Conservation (phyloP, 2,888 invertebrate genomes). For the Globia sparganii region DNA sequence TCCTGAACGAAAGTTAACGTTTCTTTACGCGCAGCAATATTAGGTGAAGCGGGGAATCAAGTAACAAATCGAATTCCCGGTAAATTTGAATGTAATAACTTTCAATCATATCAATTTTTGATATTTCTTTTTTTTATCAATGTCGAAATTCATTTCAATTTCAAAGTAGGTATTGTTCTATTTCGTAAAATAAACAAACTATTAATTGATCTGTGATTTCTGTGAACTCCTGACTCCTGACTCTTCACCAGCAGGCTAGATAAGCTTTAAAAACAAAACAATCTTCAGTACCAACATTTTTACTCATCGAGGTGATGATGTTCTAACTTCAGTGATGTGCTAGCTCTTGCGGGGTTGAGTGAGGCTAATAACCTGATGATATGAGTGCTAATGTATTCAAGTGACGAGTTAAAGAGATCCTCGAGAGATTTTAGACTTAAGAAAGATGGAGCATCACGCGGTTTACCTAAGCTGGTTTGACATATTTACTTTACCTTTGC, state of each 20-base stretch:
- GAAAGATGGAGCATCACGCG: neutral
- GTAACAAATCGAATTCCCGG: slow-evolving; percentile 1
- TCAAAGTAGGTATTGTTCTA: too few species aligned
- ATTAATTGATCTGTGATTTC: neutral
- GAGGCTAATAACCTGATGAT: neutral
- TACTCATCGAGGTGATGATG: neutral
- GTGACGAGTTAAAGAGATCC: neutral
- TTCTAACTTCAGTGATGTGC: neutral
- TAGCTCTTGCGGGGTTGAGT: too few species aligned
- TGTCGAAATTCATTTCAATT: neutral
- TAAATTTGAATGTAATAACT: neutral
- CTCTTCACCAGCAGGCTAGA: neutral
- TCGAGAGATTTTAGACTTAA: neutral
- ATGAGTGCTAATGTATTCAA: neutral
- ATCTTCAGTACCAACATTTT: neutral
- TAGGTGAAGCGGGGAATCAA: slow-evolving; percentile 8
- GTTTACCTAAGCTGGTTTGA: neutral
- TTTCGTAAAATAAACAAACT: neutral
- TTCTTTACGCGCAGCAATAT: slow-evolving; percentile 29
- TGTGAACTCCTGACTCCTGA: neutral
- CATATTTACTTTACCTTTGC: neutral
- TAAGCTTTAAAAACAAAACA: neutral
- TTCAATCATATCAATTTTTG: neutral
- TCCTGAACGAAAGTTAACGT: slow-evolving; percentile 51
- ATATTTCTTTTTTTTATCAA: neutral